Base-by-base conservation (phyloP, 2,797 vertebrate species). In the Rhodeus uyekii region DNA sequence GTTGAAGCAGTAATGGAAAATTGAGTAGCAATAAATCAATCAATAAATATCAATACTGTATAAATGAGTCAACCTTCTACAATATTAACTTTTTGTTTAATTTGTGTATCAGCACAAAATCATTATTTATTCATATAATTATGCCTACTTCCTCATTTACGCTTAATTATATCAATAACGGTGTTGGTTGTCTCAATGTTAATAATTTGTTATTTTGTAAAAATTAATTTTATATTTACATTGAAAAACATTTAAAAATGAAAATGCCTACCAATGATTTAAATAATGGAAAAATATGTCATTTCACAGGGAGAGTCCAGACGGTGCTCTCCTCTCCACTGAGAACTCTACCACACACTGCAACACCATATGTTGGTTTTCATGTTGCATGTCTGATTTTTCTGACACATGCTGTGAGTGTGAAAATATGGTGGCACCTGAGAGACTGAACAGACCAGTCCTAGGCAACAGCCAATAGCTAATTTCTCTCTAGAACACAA, bases 331-430 rank as follows among this genome's bases (percentile, higher is more conserved):
- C 19, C 27, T 36, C 22, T 80, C 36, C 1, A 29, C 55, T 55
- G 60, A 53, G 22, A 58, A 29, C 46, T 16, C 22, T 19, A 68
- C n/a, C 63, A 44, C 63, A 67, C 48, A 46, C 22, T 48, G 18
- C 8, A 50, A 50, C 38, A 60, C 19, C 24, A 69, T 58, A 55
- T 69, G 36, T 48, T 34, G 32, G 67, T 81, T 72, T 63, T 48
- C 53, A 72, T 14, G 22, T 60, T 60, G 24, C 5, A 14, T 27
- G 24, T 58, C 27, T 27, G 5, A 58, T 60, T 60, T 60, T 32
- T 19, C 39, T 8, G 19, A 36, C 67, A 69, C n/a, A 73, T 27
- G 10, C 58, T 19, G 2, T 42, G 12, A 12, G 16, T 58, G 50
- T 68, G 19, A 44, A 67, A 55, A 36, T 67, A 39, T 27, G 38